Evolutionary conservation across 2,797 vertebrate genomes (phyloP).

Genomic region (Numenius phaeopus): DNA sequence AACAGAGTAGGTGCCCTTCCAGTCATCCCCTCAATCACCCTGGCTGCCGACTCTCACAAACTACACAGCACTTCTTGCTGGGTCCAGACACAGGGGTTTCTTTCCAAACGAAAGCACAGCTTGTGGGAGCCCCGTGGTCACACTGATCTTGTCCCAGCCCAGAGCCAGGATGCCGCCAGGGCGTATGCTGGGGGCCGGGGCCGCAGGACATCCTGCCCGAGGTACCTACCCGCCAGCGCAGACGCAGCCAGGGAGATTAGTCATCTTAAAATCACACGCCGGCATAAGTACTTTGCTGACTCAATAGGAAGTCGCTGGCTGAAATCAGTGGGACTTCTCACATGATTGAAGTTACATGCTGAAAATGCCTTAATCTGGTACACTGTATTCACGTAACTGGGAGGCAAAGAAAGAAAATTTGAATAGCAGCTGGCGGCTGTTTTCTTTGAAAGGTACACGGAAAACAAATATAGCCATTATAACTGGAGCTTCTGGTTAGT

Average conservation of each 20-base stretch:
- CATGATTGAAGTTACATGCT: not conserved
- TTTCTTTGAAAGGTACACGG: not conserved
- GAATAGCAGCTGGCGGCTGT: not conserved
- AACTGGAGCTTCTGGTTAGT: not conserved
- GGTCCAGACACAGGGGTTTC: not conserved
- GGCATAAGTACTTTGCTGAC: slow-evolving; percentile 24
- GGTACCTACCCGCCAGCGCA: not conserved
- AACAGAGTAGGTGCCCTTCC: not conserved
- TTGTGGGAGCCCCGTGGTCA: not conserved
- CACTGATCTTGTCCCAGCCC: rapidly evolving
- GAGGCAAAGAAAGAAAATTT: not conserved
- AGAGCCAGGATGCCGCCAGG: slow-evolving; percentile 9
- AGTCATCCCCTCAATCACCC: not conserved
- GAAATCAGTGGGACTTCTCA: slow-evolving; percentile 31
- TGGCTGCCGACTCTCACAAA: rapidly evolving
- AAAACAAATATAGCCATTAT: not conserved
- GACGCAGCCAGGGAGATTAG: not conserved
- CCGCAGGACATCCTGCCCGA: not conserved
- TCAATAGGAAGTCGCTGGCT: slow-evolving; percentile 41
- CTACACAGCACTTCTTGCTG: not conserved
- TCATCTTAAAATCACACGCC: slow-evolving; percentile 5
- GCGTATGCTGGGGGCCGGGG: not conserved
- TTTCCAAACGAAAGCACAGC: not conserved
- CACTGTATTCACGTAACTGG: not conserved
- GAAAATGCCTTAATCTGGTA: not conserved